Base-by-base conservation (phyloP, 2,797 vertebrate genomes). In the Astyanax mexicanus region DNA sequence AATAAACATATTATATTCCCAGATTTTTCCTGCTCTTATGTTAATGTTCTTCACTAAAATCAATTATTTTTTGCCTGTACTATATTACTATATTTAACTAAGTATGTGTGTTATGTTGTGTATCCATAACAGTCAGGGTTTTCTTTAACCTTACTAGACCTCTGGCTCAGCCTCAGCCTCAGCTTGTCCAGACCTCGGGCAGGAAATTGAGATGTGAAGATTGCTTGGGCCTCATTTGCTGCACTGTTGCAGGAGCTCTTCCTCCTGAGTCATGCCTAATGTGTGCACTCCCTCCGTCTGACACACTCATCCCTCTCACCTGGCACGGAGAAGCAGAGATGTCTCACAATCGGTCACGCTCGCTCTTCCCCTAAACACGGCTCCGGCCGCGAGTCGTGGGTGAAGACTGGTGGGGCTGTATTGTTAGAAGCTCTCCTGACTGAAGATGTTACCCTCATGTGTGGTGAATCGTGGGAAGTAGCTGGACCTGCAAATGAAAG, bases 261-360 rank as follows among this genome's bases (percentile, higher is more conserved):
- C 13, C 35, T 62, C 13, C 21, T 25, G 61, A 25, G 38, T 64
- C 61, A 64, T 15, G 38, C 13, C 61, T 25, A 44, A 44, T 64
- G 38, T 44, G 61, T 42, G 61, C 6, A 15, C 38, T 25, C 21
- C 6, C 11, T 64, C 38, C 15, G 12, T 64, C 21, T 64, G 38
- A 27, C 40, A 42, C 19, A 42, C 38, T 62, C 60, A 40, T 62
- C 12, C 35, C 60, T 64, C 61, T 64, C 38, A 64, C 38, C 61
- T 44, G 61, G 21, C 38, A 44, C 13, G 38, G 38, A 61, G 58
- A 23, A 13, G 35, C 32, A 61, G 17, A 9, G 32, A 42, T 44
- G 38, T 21, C 8, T 25, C 21, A 17, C 25, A 7, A 55, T 55
- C 51, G 11, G 9, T 19, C 9, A 5, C 9, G 10, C 58, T 61